Evolutionary conservation across 2,797 vertebrate genomes (phyloP), one percentile per base, ranked within the genome.

Genomic region (Cynopterus sphinx): DNA sequence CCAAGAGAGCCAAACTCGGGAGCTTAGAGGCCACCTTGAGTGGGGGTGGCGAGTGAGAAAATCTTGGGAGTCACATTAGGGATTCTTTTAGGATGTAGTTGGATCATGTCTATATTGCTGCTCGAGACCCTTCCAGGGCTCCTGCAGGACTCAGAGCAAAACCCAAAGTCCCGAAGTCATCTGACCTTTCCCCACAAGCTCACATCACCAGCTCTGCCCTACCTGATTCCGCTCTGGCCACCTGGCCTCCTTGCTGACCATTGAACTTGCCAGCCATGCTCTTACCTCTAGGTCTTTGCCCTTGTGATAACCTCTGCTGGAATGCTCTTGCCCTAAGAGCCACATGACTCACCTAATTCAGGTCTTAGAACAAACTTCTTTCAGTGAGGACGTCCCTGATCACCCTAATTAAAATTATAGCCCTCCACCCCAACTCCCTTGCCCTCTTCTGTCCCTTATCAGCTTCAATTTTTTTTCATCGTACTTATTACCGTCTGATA

Each of bases 201-300:
- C 49, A 36, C 6, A 5, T 28, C 17, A 0, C 2, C n/a, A 77
- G 41, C 33, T 21, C 46, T 3, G 59, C 41, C 19, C 28, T 6
- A 3, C 39, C 55, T 63, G 13, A 1, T 39, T 67, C 26, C 1
- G 3, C 9, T 49, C 71, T 0, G 12, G 49, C 61, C 0, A 0
- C 26, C 13, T 5, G 28, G 55, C 33, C 65, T 59, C 71, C 31
- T n/a, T 31, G 24, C 31, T 28, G 31, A 55, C 15, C 49, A 36
- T 73, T 3, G 24, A 77, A 33, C 61, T 13, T 51, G 49, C 36
- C 8, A 0, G 13, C 11, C 11, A 0, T 0, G 2, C n/a, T 36
- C 31, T 28, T 26, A 3, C n/a, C 55, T 67, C 53, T 16, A 43
- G 70, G 12, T 1, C 33, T 49, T 21, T 12, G 33, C 11, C 70